Base-by-base conservation (phyloP, 2,113 vertebrate genomes). In the Saccopteryx bilineata region DNA sequence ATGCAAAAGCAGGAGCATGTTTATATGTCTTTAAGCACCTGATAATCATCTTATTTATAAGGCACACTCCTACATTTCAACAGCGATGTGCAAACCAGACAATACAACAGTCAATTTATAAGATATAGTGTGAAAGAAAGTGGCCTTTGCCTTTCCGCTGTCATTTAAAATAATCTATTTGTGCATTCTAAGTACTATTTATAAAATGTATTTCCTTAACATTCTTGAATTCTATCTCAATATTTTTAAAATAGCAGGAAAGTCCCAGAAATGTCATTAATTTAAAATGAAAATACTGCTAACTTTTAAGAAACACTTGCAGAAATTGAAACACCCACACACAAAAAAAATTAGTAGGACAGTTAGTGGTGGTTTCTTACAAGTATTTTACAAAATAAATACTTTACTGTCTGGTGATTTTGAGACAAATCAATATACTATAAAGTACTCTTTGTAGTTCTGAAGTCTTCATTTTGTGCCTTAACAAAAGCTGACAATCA, bases 381-480 rank as follows among this genome's bases (percentile, higher is more conserved):
- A 88, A 86, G 46, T 12, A 86, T n/a, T 86, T 95, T 54, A 87
- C 72, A 91, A 85, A 96, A 84, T 74, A 84, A 84, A 60, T 58
- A 84, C 52, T 91, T 94, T 15, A 83, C 31, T 63, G 24, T 63
- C 94, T 85, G 56, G 81, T 82, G 68, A 96, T 69, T 95, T 46
- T 71, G 58, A 75, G 82, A 88, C 68, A 88, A 92, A 97, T 97
- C 94, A 83, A 95, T 95, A 93, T 1, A 39, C 91, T 82, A 86
- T 86, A 88, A 96, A 96, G 48, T 68, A 68, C n/a, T n/a, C 61
- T 95, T 28, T 60, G 75, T 60, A 87, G 94, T 76, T 95, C 76
- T 56, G 78, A 82, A 50, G 82, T 82, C 81, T 92, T 96, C 94
- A 75, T 85, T 93, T 88, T 95, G 78, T 83, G 74, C 81, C 91